Evolutionary conservation across 1,140 invertebrate genomes (phyloP).

Genomic region (Brachionus paranguensis): DNA sequence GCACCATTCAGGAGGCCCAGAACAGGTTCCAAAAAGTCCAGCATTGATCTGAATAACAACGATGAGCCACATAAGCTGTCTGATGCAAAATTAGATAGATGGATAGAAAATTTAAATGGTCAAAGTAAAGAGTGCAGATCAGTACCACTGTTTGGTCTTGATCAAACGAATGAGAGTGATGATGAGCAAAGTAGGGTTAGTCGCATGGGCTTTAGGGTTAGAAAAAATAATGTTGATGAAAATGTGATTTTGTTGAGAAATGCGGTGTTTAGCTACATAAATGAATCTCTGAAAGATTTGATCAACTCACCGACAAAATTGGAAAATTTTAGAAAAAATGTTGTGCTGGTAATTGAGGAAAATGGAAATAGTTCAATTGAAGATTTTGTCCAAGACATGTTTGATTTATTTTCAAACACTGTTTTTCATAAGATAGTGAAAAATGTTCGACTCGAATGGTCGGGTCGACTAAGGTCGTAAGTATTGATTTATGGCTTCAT

Average conservation of each 20-base stretch:
- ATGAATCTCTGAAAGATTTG: neutral
- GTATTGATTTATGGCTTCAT: neutral
- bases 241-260: slow-evolving; percentile 3
- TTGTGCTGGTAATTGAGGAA: neutral
- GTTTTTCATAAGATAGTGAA: slow-evolving; percentile 10
- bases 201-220: neutral
- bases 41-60: neutral
- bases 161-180: neutral
- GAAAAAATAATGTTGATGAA: neutral
- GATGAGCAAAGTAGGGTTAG: neutral
- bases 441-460: slow-evolving; percentile 25
- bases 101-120: neutral
- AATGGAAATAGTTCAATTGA: neutral
- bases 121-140: neutral
- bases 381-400: neutral
- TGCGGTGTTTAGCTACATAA: neutral
- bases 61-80: neutral
- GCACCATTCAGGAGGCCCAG: neutral
- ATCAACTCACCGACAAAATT: neutral
- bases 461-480: slow-evolving; percentile 11
- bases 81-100: neutral
- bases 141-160: neutral
- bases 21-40: neutral
- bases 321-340: neutral
- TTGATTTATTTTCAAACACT: neutral